These are phyloP conservation scores for Trinectes maculatus DNA, from an alignment of 2,113 vertebrate species.

Conservation along the genomic window DNA sequence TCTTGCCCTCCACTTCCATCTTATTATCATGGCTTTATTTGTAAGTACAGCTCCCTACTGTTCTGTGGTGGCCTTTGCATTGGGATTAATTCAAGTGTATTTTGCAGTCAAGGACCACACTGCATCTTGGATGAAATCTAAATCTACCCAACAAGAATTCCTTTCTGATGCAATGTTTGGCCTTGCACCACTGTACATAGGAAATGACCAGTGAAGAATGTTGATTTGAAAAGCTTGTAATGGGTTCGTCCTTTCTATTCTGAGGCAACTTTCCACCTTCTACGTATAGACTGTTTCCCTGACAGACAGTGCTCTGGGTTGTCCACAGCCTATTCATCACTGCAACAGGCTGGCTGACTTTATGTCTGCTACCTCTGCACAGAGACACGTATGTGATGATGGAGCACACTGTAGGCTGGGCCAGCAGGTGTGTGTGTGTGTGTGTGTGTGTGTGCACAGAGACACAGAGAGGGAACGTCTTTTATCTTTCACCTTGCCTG, in stretches of 20 bases:
- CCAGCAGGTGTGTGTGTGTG: slow-evolving; percentile 44
- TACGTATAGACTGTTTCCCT: slow-evolving; percentile 39
- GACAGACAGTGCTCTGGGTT: slow-evolving; percentile 63
- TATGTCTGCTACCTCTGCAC: slow-evolving; percentile 50
- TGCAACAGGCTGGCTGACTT: slow-evolving; percentile 55
- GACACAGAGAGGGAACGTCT: not conserved
- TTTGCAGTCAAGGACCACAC: not conserved
- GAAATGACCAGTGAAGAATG: slow-evolving; percentile 45
- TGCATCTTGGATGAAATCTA: slow-evolving; percentile 19
- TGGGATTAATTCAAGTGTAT: not conserved
- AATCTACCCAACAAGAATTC: slow-evolving; percentile 10
- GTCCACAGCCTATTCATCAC: slow-evolving; percentile 75
- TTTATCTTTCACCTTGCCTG: slow-evolving; percentile 47
- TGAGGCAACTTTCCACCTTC: slow-evolving; percentile 49
- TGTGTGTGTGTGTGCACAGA: slow-evolving; percentile 41
- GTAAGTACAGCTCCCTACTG: too few relatives aligned
- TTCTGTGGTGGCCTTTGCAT: too few relatives aligned
- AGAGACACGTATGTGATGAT: slow-evolving; percentile 53
- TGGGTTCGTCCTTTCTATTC: slow-evolving; percentile 36
- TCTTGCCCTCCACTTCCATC: too few relatives aligned
- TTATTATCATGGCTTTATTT: too few relatives aligned
- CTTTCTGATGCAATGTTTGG: slow-evolving; percentile 10
- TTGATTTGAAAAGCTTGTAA: slow-evolving; percentile 38
- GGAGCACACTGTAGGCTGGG: slow-evolving; percentile 34
- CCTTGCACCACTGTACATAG: not conserved